Conservation (phyloP, 1,140 invertebrate species). For the Oryzaephilus surinamensis region DNA sequence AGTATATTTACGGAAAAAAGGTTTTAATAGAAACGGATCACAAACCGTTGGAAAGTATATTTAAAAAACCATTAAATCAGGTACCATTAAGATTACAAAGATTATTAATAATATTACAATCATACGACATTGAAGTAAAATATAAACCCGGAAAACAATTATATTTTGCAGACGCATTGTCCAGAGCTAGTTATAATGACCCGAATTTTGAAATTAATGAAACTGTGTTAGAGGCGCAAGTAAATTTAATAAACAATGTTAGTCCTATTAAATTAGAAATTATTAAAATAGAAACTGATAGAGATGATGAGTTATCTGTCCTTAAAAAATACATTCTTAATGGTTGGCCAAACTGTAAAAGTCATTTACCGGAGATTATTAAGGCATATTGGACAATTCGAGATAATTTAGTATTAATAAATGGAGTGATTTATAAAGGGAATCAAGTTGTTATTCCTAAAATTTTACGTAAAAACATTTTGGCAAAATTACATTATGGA, state of each 20-base stretch:
- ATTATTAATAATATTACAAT: conserved; percentile 21
- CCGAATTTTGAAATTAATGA: neutral
- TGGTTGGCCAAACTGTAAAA: conserved; percentile 34
- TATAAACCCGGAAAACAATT: conserved; percentile 26
- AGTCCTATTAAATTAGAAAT: conserved; percentile 18
- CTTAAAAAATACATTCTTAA: conserved; percentile 22
- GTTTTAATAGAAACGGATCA: conserved; percentile 26
- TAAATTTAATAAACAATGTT: conserved; percentile 11
- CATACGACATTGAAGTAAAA: conserved; percentile 19
- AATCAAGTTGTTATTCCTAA: conserved; percentile 31
- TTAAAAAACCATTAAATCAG: conserved; percentile 21
- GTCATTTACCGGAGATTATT: conserved; percentile 13
- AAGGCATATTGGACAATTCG: conserved; percentile 13
- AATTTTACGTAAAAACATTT: conserved; percentile 24
- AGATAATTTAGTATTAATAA: conserved; percentile 18
- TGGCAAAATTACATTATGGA: conserved; percentile 32
- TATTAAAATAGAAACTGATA: conserved; percentile 22
- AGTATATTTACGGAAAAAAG: conserved; percentile 28
- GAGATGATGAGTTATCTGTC: no score
- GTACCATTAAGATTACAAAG: conserved; percentile 18
- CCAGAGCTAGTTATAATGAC: conserved; percentile 23
- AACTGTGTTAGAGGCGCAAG: conserved; percentile 5
- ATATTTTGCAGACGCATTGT: conserved; percentile 30
- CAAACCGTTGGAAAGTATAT: conserved; percentile 21
- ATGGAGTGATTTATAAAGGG: conserved; percentile 28